Conservation (phyloP, 1,140 invertebrate species). For the Hyposmocoma kahamanoa region DNA sequence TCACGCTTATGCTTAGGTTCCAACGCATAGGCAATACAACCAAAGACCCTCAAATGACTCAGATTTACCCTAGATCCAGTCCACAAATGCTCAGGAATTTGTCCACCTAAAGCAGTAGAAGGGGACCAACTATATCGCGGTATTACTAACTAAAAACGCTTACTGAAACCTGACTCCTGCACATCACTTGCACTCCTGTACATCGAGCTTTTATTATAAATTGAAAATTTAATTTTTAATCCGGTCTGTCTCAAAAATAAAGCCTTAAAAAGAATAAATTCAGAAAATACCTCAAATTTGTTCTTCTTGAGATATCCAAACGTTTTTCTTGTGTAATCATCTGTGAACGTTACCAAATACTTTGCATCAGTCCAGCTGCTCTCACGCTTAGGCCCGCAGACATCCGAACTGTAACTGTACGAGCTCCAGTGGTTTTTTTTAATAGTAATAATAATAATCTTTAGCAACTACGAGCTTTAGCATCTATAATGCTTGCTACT, state of each 20-base stretch:
- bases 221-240: conserved; percentile 17
- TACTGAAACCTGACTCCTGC: background rate
- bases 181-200: no score
- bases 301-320: conserved; percentile 36
- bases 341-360: conserved; percentile 42
- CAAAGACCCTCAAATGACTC: conserved; percentile 50
- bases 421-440: conserved; percentile 4
- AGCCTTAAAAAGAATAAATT: conserved; percentile 32
- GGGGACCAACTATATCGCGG: conserved; percentile 5
- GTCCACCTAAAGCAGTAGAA: conserved; percentile 8
- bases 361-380: conserved; percentile 8
- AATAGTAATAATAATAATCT: no score
- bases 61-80: conserved; percentile 22
- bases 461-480: no score
- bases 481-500: no score
- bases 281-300: conserved; percentile 29
- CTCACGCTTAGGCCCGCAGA: background rate
- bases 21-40: conserved; percentile 37
- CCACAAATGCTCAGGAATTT: conserved; percentile 35
- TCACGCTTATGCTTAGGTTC: conserved; percentile 27
- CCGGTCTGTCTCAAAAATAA: conserved; percentile 33
- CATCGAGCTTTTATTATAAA: background rate
- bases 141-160: background rate
- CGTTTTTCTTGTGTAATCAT: conserved; percentile 30
- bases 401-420: conserved; percentile 5